Evolutionary conservation across 2,888 invertebrate species (phyloP), one percentile per base, ranked within the genome.

Genomic region (Tiphia femorata): DNA sequence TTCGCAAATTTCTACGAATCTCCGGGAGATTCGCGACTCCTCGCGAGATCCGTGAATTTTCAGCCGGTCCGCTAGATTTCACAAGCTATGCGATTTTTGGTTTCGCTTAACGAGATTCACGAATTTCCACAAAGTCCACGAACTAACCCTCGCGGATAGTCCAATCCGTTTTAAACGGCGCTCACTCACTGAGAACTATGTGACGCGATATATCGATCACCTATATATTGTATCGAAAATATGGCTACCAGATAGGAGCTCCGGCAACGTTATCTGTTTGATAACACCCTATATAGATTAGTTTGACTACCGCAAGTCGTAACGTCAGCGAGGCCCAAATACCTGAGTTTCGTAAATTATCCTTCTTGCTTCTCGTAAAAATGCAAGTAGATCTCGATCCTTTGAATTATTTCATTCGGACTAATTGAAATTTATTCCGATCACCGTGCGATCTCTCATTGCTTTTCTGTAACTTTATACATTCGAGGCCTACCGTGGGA

Each of bases 161-260:
- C 27, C 53, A 55, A 46, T 20, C 62, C 49, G 61, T 58, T 38
- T 58, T 58, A 49, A 37, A 42, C 47, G 55, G 7, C 30, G 53
- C 64, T 64, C 53, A 49, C 53, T 58, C 42, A 77, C 76, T 75
- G 76, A 73, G 67, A 70, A 73, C 76, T 75, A 63, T 62, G 67
- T 68, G 71, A 59, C 58, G 63, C 67, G 70, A 75, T 77, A 75
- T 76, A 82, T 81, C 80, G 79, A 79, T 80, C 78, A 78, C 78
- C 80, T 80, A 78, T 81, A 78, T 78, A 79, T 82, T 81, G 74
- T 77, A 82, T 81, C 77, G 74, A 80, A 81, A 80, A 82, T 80
- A 78, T 79, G 73, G 78, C 79, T 78, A 73, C 79, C 77, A 75
- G 82, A 81, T 82, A 82, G 81, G 77, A 75, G 68, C 81, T 79